Conservation (phyloP, 2,797 vertebrate genomes). For the Urocyon cinereoargenteus region DNA sequence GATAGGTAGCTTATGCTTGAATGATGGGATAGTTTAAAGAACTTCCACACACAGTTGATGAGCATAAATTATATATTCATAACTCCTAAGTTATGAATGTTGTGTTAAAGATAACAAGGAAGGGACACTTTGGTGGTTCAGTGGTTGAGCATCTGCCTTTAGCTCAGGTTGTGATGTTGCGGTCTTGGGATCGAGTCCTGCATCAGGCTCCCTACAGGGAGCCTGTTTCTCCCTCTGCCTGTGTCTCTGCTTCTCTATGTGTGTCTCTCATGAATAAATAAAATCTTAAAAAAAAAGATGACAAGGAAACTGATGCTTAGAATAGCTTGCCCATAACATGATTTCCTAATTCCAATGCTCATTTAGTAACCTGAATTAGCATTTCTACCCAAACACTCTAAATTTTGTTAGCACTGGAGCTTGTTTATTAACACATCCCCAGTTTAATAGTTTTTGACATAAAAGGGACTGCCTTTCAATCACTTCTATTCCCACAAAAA, state of each 20-base stretch:
- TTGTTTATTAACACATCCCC: conserved; percentile 42
- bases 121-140: no score
- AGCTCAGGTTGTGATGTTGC: no score
- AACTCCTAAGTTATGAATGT: neutral
- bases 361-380: neutral
- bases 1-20: neutral
- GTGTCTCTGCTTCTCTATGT: no score
- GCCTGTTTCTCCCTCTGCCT: no score
- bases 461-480: conserved; percentile 29
- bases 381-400: conserved; percentile 8
- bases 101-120: no score
- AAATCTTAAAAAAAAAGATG: neutral
- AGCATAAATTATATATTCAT: neutral
- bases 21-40: neutral
- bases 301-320: conserved; percentile 14
- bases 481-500: conserved; percentile 59
- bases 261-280: no score
- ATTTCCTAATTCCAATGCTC: neutral
- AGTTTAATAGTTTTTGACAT: conserved; percentile 61
- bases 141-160: no score
- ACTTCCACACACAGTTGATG: neutral
- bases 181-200: no score
- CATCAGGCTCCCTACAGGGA: no score
- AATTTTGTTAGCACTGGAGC: neutral
- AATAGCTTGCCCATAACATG: neutral